phyloP scores from a whole-genome alignment of 2,113 vertebrate species.

The Chaetops frenatus region DNA sequence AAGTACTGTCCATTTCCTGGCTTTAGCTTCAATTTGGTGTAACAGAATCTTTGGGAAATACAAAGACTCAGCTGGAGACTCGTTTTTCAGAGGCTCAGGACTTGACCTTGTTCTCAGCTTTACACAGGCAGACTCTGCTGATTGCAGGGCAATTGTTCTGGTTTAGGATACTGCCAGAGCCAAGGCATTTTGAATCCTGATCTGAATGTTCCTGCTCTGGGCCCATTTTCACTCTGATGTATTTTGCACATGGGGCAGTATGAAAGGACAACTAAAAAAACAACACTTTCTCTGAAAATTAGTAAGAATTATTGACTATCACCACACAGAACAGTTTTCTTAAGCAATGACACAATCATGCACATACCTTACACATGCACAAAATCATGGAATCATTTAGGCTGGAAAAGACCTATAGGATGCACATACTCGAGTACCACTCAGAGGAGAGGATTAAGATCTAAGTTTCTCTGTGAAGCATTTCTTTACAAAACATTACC shows the following conservation, averaged over 20 bases:
- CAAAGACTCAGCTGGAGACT: conserved; percentile 49
- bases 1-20: not conserved
- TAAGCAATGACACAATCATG: not conserved
- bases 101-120: conserved; percentile 39
- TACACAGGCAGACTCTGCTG: not conserved
- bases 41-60: conserved; percentile 26
- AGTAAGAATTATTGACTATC: not conserved
- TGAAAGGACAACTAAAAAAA: not conserved
- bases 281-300: not conserved
- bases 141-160: not conserved
- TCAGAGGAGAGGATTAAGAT: not conserved
- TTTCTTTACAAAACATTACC: not conserved
- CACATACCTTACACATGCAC: not conserved
- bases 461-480: not conserved
- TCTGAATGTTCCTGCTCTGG: not conserved
- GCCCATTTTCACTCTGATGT: not conserved
- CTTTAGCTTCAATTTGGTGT: conserved; percentile 23
- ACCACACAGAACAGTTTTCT: not conserved
- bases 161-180: not conserved
- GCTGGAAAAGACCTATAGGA: not conserved
- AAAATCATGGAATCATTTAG: not conserved
- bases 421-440: accelerated
- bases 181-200: not conserved
- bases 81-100: conserved; percentile 23
- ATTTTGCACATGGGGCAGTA: not conserved